Base-by-base conservation (phyloP, 2,888 invertebrate species). In the Coelopa pilipes region DNA sequence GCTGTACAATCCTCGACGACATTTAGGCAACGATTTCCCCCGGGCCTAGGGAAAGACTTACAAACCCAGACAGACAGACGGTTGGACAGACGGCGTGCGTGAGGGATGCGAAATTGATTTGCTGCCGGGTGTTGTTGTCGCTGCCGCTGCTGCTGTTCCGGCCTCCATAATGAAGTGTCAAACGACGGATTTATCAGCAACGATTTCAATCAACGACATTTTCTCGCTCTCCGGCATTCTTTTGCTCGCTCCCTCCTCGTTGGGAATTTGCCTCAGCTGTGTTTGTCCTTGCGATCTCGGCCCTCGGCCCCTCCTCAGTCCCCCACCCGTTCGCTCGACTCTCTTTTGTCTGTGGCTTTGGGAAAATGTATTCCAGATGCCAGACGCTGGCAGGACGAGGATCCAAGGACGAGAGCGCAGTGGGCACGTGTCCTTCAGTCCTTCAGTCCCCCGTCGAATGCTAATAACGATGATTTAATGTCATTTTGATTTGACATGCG, bases 121-220 rank as follows among this genome's bases (percentile, higher is more conserved):
- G 34, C 34, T 34, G 34, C 34, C 7, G 34, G 34, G 7, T 34
- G 34, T 34, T 34, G 34, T 34, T 34, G 34, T 2, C 34, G 7
- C 34, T 34, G 34, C 7, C 7, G 34, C 7, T 81, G 81, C 83
- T 83, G 82, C 80, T 78, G 80, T 79, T 82, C 79, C 79, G 81
- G 81, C 81, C 80, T 79, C 81, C 81, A 81, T 83, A 85, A 85
- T 83, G 81, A 84, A 85, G 84, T 85, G 83, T 84, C 85, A 84
- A 85, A 81, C 80, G 80, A 79, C 80, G 84, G 84, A 82, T 84
- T 83, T 83, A 84, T 84, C 81, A 81, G 79, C 78, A 69, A 60
- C 53, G 69, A 75, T 71, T 73, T 73, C 55, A 68, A 75, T 71
- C 59, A 53, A 47, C 45, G 46, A 71, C 46, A 71, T 73, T 70